phyloP scores from a whole-genome alignment of 2,113 vertebrate species.

The Rostratula benghalensis region DNA sequence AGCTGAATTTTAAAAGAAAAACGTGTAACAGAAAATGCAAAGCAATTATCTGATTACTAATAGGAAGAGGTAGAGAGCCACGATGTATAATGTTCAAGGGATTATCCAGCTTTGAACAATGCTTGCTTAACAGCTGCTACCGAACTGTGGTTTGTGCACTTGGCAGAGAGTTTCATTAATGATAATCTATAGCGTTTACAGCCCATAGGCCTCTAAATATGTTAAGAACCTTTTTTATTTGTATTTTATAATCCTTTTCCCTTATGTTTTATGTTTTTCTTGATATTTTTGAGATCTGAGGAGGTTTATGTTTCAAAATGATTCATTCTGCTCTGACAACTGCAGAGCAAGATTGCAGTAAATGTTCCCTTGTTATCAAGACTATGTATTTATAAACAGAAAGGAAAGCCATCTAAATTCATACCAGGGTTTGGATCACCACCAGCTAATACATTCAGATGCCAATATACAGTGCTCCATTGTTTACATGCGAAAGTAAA shows the following conservation, averaged over 20 bases:
- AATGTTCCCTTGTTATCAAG: slow-evolving; percentile 72
- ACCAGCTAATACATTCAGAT: slow-evolving; percentile 70
- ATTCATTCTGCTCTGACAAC: slow-evolving; percentile 73
- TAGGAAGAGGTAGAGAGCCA: slow-evolving; percentile 36
- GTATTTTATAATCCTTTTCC: slow-evolving; percentile 65
- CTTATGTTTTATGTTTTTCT: slow-evolving; percentile 66
- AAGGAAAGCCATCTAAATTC: slow-evolving; percentile 70
- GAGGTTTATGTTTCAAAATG: slow-evolving; percentile 74
- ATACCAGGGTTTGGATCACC: slow-evolving; percentile 52
- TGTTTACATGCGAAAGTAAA: slow-evolving; percentile 69
- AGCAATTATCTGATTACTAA: slow-evolving; percentile 53
- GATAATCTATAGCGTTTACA: slow-evolving; percentile 61
- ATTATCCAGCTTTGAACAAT: slow-evolving; percentile 57
- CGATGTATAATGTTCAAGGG: slow-evolving; percentile 45
- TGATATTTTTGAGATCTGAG: slow-evolving; percentile 72
- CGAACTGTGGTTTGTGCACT: slow-evolving; percentile 23
- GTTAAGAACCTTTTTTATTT: slow-evolving; percentile 64
- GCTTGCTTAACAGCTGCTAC: slow-evolving; percentile 61
- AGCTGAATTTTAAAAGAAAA: slow-evolving; percentile 39
- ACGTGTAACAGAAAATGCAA: background rate
- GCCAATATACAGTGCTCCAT: slow-evolving; percentile 55
- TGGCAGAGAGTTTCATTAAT: slow-evolving; percentile 63
- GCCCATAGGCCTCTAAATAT: slow-evolving; percentile 58
- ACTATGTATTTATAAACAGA: slow-evolving; percentile 62
- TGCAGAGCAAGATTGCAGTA: slow-evolving; percentile 66